Base-by-base conservation (phyloP, 2,113 vertebrate species). In the Saccopteryx leptura region DNA sequence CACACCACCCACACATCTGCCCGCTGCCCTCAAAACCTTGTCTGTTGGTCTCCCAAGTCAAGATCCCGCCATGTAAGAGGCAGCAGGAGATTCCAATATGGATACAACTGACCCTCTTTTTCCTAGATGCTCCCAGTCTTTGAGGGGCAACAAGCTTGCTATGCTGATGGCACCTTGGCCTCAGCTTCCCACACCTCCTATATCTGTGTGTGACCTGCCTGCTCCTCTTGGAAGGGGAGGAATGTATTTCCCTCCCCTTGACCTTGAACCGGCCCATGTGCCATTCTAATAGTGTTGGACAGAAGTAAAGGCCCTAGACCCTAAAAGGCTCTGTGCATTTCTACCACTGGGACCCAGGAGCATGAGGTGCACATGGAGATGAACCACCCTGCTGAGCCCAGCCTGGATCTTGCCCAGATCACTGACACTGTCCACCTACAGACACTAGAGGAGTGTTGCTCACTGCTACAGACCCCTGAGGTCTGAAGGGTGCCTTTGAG, bases 291-390 rank as follows among this genome's bases (percentile, higher is more conserved):
- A 56, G 39, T 19, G 61, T 12, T 26, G 12, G 24, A 39, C 26
- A 24, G 31, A 61, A 81, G 4, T 10, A 4, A 54, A 91, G 18
- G 82, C 26, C n/a, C 28, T 4, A 10, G 83, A 48, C 19, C 24
- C 48, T 56, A 1, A 72, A 18, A 72, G 63, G 9, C 12, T 33
- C 9, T 1, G 7, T 0, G 1, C 13, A 9, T 9, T 14, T 18
- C 69, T 56, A 58, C 26, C 75, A 28, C 2, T 7, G 50, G 69
- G 19, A 17, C 12, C 39, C 1, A 15, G 66, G 4, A 81, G 24
- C 12, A 8, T 2, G 31, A 46, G n/a, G 50, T 23, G 9, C 1
- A 0, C 0, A 0, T 0, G 4, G 19, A 54, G 60, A 71, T 23
- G 33, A 58, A 46, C 63, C 8, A 0, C 33, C 14, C 5, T 0